Evolutionary conservation across 2,888 invertebrate genomes (phyloP), one percentile per base, ranked within the genome.

Genomic region (Chymomyza fuscimana): DNA sequence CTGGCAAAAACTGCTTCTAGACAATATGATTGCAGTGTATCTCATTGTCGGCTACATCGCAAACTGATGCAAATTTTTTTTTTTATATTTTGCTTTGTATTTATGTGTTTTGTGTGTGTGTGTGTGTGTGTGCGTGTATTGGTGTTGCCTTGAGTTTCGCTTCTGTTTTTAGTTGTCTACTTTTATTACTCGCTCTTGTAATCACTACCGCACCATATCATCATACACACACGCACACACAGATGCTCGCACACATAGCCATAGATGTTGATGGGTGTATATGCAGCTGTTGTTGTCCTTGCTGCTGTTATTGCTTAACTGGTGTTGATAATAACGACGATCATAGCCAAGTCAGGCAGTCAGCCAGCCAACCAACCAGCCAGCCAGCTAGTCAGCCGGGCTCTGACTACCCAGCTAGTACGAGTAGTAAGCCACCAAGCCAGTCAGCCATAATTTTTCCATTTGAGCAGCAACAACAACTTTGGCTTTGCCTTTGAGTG

Each of bases 301-400:
- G 62, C 60, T 72, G 67, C 65, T 78, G 75, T 79, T 79, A 73
- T 77, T 76, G 78, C 80, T 74, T 73, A 83, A 80, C 83, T 82
- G 80, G 72, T 83, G 86, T 86, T 84, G 84, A 84, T 86, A 84
- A 77, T 79, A 82, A 79, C 82, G 85, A 79, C 72, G 86, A 84
- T 86, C 87, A 84, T 75, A 70, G 70, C 69, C 64, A 59, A 58
- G 19, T 58, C 58, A 58, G 58, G 25, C 58, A 29, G 58, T 25
- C 25, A 25, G 25, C 25, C 58, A 58, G 54, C 64, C 66, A 73
- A 60, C 67, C 78, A 80, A 68, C 69, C 74, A 80, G 73, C 63
- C 78, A 80, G 69, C 69, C 74, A 80, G 73, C 63, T 65, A 72
- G 67, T 19, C 50, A 50, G 29, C 62, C 46, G 12, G 40, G 40